A percentile compares a stretch with the other conserved stretches of the same genome.
phyloP scores from a whole-genome alignment of 2,888 invertebrate genomes.

The Archaeoteleia sp. region DNA sequence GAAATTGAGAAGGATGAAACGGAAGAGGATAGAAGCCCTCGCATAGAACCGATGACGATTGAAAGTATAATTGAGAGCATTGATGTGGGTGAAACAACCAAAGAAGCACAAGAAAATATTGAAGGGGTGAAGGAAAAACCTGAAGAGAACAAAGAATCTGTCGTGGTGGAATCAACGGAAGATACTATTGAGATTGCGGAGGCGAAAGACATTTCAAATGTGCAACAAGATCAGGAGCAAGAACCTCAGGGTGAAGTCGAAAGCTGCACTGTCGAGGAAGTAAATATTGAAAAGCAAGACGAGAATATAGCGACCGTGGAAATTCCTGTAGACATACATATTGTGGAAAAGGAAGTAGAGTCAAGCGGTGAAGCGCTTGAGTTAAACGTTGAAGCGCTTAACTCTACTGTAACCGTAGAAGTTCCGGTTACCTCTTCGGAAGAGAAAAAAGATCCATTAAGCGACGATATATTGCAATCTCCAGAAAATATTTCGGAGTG shows the following conservation, averaged over 20 bases:
- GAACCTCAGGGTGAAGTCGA: too few species aligned
- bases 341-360: conserved; percentile 11
- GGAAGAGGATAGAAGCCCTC: neutral
- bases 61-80: neutral
- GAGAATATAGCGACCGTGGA: conserved; percentile 1
- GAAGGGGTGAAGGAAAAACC: conserved; percentile 26
- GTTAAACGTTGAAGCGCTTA: neutral
- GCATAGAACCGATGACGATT: neutral
- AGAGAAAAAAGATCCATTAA: conserved; percentile 61
- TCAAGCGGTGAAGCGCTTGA: conserved; percentile 15
- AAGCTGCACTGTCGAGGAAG: neutral
- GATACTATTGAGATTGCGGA: conserved; percentile 14
- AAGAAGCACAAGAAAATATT: conserved; percentile 30
- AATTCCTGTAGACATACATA: conserved; percentile 56
- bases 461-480: conserved; percentile 58
- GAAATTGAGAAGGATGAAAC: conserved; percentile 6
- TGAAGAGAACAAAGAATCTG: too few species aligned
- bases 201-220: too few species aligned
- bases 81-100: neutral
- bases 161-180: too few species aligned
- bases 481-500: neutral
- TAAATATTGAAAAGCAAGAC: conserved; percentile 1
- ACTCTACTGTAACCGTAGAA: neutral
- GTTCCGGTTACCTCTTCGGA: neutral
- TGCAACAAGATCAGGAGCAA: too few species aligned